Percentiles rank a stretch among this genome's conserved stretches.
Evolutionary conservation across 2,797 vertebrate species (phyloP).

Genomic region (Potorous gilbertii): DNA sequence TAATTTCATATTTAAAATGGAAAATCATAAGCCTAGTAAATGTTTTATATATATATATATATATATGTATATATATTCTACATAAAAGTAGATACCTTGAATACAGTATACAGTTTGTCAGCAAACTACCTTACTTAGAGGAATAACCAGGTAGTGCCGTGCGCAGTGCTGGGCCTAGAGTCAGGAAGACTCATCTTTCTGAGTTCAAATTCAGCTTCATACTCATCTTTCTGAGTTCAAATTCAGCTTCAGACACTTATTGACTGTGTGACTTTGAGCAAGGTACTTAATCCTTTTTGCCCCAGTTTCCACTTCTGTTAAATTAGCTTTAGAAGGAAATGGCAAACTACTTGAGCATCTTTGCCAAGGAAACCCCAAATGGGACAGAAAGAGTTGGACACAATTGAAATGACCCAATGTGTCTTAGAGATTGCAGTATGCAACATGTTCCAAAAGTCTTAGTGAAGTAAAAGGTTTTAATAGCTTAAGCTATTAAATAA

Average conservation of each 20-base stretch:
- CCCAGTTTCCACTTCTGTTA: neutral
- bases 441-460: neutral
- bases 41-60: neutral
- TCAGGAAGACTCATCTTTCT: neutral
- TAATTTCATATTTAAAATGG: neutral
- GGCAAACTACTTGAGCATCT: neutral
- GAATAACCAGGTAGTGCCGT: neutral
- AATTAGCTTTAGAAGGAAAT: neutral
- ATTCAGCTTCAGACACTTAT: neutral
- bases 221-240: neutral
- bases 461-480: neutral
- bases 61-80: neutral
- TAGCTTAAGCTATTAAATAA: neutral
- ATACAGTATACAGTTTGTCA: neutral
- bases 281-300: neutral
- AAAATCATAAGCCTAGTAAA: neutral
- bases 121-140: neutral
- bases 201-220: neutral
- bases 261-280: neutral
- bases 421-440: constrained; percentile 5
- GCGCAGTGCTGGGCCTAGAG: neutral
- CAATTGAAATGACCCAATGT: neutral
- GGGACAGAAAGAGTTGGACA: neutral
- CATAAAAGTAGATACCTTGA: neutral
- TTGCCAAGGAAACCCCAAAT: neutral